Base-by-base conservation (phyloP, 2,113 vertebrate genomes). In the Trematomus loennbergii region DNA sequence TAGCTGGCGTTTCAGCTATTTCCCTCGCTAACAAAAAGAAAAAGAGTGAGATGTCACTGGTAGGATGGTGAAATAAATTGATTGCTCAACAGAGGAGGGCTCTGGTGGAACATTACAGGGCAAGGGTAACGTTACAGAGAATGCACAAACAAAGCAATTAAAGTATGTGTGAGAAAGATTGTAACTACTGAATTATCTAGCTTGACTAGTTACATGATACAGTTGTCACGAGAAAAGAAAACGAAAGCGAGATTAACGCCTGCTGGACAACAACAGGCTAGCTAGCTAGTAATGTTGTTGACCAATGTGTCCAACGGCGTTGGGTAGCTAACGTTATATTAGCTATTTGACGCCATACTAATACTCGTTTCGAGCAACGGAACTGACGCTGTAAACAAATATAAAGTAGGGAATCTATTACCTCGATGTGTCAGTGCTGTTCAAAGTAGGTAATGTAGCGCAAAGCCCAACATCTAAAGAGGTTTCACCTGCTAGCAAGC, bases 401-500 rank as follows among this genome's bases (percentile, higher is more conserved):
- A 72, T 10, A 33, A 17, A 16, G 36, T 3, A 18, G 25, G 4
- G 12, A 55, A 52, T 54, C 0, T 1, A 48, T 69, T 87, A 91
- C 91, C 89, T 91, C 62, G 16, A 29, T 57, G 55, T 75, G 46
- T 76, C 64, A 78, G 60, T 29, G 53, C 18, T 17, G 54, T 66
- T 88, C 72, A 78, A 68, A 72, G 54, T 25, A 9, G 67, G 64
- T 69, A 58, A 53, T 85, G 81, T 75, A 59, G 48, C 25, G 58
- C 33, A 66, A 79, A 79, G 57, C 55, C 55, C 81, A 65, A 81
- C 85, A 94, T 91, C 77, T 87, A 62, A 72, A 79, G 53, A 73
- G 73, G 67, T 71, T 71, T 50, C 67, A 13, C 72, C 43, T 78
- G 85, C 88, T 88, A 93, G 86, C 89, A 85, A 79, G 75, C 82